Conservation (phyloP, 2,888 invertebrate species). For the Hartigia nigra region DNA sequence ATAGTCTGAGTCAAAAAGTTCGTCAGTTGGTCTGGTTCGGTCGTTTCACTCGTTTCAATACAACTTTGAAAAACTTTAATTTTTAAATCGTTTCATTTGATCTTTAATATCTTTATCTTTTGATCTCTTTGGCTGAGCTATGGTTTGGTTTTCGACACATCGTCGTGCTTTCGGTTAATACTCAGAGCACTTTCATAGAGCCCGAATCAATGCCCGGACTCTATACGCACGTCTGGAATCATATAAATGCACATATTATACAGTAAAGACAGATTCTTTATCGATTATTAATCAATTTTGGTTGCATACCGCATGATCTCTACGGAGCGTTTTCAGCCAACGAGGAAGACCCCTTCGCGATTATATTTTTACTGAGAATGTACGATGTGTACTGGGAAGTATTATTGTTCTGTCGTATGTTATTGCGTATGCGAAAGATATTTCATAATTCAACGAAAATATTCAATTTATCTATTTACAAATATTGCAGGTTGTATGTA, state of each 20-base stretch:
- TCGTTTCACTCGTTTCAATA: background rate
- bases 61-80: background rate
- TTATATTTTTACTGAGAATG: background rate
- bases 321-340: constrained; percentile 28
- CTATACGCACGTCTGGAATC: constrained; percentile 64
- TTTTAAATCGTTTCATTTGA: constrained; percentile 5
- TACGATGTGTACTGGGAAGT: background rate
- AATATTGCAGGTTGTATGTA: background rate
- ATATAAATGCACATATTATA: constrained; percentile 65
- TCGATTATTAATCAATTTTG: constrained; percentile 11
- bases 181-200: constrained; percentile 58
- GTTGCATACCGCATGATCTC: constrained; percentile 56
- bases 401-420: background rate
- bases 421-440: background rate
- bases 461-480: background rate
- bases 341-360: constrained; percentile 3
- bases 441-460: background rate
- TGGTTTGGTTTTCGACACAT: constrained; percentile 35
- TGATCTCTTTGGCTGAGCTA: constrained; percentile 5
- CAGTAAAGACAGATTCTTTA: constrained; percentile 50
- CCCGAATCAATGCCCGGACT: constrained; percentile 61
- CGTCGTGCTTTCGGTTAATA: constrained; percentile 20
- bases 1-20: background rate
- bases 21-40: background rate
- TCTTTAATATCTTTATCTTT: background rate